Conservation (phyloP, 1,140 invertebrate genomes). For the Dinoponera quadriceps region DNA sequence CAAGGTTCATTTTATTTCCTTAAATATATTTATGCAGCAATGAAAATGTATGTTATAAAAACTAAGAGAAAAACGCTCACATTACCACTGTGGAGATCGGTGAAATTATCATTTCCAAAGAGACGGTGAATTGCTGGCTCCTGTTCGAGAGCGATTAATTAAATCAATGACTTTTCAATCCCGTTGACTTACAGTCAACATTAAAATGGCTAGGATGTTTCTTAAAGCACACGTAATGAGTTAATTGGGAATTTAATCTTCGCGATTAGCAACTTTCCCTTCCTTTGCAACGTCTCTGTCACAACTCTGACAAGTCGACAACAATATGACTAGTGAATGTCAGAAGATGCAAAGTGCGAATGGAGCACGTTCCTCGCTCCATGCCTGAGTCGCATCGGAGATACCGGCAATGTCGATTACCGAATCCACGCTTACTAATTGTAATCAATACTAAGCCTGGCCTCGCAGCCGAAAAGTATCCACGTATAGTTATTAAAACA, state of each 20-base stretch:
- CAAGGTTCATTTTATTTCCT: too few species aligned
- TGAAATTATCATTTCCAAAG: too few species aligned
- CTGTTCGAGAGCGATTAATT: too few species aligned
- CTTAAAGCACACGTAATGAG: too few species aligned
- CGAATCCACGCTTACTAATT: conserved; percentile 33
- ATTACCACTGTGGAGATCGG: too few species aligned
- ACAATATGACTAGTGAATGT: neutral
- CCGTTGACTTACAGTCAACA: too few species aligned
- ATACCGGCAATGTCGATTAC: conserved; percentile 6
- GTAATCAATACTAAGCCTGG: conserved; percentile 69
- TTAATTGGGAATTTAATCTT: neutral
- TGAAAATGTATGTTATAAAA: too few species aligned
- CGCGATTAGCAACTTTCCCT: neutral
- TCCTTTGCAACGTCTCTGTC: neutral
- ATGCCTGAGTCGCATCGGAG: neutral
- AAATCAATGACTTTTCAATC: too few species aligned
- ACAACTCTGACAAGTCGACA: neutral
- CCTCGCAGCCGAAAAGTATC: conserved; percentile 81
- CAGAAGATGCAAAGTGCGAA: neutral
- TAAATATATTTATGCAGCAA: too few species aligned
- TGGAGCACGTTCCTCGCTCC: conserved; percentile 16
- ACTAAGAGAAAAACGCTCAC: too few species aligned
- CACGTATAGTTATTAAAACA: conserved; percentile 62
- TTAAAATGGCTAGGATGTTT: too few species aligned
- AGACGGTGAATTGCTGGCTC: too few species aligned